Evolutionary conservation across 2,113 vertebrate species (phyloP), one percentile per base, ranked within the genome.

Genomic region (Pachycephala philippinensis): DNA sequence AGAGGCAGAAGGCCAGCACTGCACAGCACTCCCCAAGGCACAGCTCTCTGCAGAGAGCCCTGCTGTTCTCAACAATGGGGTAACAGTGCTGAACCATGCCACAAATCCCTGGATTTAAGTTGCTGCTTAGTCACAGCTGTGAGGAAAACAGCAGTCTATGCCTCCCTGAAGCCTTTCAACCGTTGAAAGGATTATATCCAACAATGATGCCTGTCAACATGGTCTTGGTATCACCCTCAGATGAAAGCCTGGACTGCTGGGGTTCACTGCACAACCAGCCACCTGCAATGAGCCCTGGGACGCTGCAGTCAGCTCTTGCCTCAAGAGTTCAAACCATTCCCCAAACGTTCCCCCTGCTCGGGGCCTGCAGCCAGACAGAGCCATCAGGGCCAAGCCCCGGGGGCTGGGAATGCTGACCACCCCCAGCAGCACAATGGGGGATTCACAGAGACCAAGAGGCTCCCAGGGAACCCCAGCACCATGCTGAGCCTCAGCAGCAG

Each of bases 331-430:
- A 60, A 64, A 68, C 28, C 27, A 15, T 44, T 76, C 31, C 52
- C 40, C 35, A 77, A 24, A 72, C 9, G 14, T 30, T 59, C 6
- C 26, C 33, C 14, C 21, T 78, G 39, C 66, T 72, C 4, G 1
- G 20, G 45, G 63, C 17, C 26, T 72, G 31, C 40, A 80, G 79
- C 35, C 60, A 84, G n/a, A 17, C 52, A 79, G 28, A 84, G 37
- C 23, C 52, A 26, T 37, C 12, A 17, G 20, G 37, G 16, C 44
- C 0, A 1, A 39, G 56, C 40, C n/a, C 57, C 7, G 1, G 3
- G 37, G 23, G n/a, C 31, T 8, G 6, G 33, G 17, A 10, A 40
- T n/a, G 20, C 54, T 42, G 60, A 33, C 22, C 23, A 70, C 15
- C 13, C 37, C 16, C 15, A 59, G 69, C 47, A 76, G 42, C 2